A percentile compares a stretch with the other conserved stretches of the same genome.
Conservation (phyloP, 2,797 vertebrate species). For the Sebastes oblongus region DNA sequence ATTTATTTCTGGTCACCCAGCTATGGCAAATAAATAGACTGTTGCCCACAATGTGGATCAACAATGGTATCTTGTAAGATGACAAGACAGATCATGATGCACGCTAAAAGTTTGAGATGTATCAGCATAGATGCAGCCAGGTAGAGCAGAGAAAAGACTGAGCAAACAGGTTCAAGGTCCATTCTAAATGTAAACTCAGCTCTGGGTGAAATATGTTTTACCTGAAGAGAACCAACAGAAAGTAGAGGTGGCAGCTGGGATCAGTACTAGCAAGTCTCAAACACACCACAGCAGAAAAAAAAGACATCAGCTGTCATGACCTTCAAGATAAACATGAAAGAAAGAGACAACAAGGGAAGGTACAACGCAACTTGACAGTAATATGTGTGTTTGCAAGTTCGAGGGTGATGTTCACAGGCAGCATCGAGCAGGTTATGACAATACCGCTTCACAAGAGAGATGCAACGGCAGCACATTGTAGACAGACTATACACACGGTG, state of each 20-base stretch:
- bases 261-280: conserved; percentile 40
- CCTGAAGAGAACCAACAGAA: conserved; percentile 23
- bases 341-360: background rate
- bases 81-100: background rate
- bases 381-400: conserved; percentile 7
- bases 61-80: background rate
- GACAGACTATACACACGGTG: background rate
- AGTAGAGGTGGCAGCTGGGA: conserved; percentile 58
- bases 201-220: conserved; percentile 38
- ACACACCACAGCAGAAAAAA: conserved; percentile 7
- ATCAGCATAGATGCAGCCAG: background rate
- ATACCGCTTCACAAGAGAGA: background rate
- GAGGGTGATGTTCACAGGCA: background rate
- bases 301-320: background rate
- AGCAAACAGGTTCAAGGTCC: background rate
- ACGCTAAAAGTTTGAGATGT: background rate
- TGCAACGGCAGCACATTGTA: background rate
- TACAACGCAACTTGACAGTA: background rate
- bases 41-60: background rate
- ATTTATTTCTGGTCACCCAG: background rate
- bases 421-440: background rate
- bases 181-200: conserved; percentile 34
- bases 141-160: background rate
- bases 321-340: background rate
- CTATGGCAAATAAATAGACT: background rate